phyloP scores from a whole-genome alignment of 1,140 invertebrate species.

The Leptinotarsa texana region DNA sequence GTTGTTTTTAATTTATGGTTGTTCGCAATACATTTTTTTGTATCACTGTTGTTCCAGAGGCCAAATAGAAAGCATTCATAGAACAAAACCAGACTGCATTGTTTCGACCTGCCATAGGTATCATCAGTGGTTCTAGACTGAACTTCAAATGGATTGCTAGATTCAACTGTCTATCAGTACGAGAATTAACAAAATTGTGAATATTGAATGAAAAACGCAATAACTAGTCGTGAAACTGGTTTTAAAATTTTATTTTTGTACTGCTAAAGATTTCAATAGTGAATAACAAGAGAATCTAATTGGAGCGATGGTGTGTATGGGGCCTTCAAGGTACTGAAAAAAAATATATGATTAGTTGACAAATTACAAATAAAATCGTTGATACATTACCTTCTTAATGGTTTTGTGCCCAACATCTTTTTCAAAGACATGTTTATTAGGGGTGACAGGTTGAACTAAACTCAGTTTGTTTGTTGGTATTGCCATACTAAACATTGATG shows the following conservation, averaged over 20 bases:
- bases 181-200: too few relatives aligned
- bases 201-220: too few relatives aligned
- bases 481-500: conserved; percentile 40
- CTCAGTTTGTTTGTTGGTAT: conserved; percentile 34
- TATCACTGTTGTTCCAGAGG: too few relatives aligned
- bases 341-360: conserved; percentile 40
- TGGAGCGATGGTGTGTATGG: conserved; percentile 61
- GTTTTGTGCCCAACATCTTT: conserved; percentile 36
- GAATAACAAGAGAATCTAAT: conserved; percentile 55
- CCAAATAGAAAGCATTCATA: too few relatives aligned
- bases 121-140: too few relatives aligned
- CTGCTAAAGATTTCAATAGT: conserved; percentile 56
- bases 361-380: conserved; percentile 14
- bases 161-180: too few relatives aligned
- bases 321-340: conserved; percentile 59
- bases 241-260: conserved; percentile 34
- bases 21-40: too few relatives aligned
- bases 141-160: too few relatives aligned
- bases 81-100: too few relatives aligned
- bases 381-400: conserved; percentile 39
- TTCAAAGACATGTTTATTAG: conserved; percentile 35
- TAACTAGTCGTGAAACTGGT: not conserved
- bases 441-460: conserved; percentile 14
- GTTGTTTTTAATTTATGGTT: too few relatives aligned
- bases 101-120: too few relatives aligned